Evolutionary conservation across 2,888 invertebrate species (phyloP).

Genomic region (Bruchidius siliquastri): DNA sequence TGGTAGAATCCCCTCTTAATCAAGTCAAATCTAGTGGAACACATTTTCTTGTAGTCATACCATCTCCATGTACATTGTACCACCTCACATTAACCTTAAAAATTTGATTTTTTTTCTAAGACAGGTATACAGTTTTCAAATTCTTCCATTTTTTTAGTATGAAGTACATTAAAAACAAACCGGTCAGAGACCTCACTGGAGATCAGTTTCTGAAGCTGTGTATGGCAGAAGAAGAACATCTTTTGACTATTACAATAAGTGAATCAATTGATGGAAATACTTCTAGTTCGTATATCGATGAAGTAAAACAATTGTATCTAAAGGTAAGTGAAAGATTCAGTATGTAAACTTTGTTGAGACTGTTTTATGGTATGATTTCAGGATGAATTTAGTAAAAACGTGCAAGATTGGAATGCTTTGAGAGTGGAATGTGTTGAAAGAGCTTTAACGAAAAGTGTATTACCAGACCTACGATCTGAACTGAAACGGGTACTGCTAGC

Average conservation of each 20-base stretch:
- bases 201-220: constrained; percentile 85
- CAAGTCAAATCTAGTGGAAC: no score
- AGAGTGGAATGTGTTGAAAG: constrained; percentile 83
- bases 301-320: constrained; percentile 71
- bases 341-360: no score
- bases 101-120: no score
- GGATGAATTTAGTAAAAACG: constrained; percentile 92
- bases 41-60: no score
- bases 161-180: constrained; percentile 91
- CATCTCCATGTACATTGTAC: no score
- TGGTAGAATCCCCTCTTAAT: no score
- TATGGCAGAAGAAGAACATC: constrained; percentile 77
- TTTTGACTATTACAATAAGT: constrained; percentile 68
- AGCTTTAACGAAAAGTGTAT: constrained; percentile 80
- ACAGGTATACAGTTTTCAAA: no score
- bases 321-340: constrained; percentile 54
- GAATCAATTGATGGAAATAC: constrained; percentile 78
- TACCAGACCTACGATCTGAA: constrained; percentile 86
- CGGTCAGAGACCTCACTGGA: constrained; percentile 79
- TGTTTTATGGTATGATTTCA: constrained; percentile 7
- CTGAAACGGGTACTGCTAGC: constrained; percentile 70
- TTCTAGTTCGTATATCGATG: constrained; percentile 74
- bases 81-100: no score
- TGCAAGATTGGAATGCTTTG: constrained; percentile 92
- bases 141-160: constrained; percentile 49